phyloP scores from a whole-genome alignment of 1,140 invertebrate species.

The Tyrophagus putrescentiae region DNA sequence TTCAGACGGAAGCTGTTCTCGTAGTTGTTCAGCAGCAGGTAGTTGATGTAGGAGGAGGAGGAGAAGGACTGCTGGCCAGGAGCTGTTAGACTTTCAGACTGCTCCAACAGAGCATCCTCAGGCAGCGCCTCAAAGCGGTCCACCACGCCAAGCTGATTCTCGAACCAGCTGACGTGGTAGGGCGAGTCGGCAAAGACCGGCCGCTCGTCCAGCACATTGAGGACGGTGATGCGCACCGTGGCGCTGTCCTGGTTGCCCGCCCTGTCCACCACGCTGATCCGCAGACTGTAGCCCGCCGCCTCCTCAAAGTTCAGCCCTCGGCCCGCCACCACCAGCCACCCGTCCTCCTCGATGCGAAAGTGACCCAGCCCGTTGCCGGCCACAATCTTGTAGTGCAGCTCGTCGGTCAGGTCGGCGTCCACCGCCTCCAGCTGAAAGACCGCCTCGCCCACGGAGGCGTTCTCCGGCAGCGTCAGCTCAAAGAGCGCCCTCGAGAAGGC shows the following conservation, averaged over 20 bases:
- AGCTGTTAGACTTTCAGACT: neutral
- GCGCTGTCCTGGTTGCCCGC: conserved; percentile 46
- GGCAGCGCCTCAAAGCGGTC: neutral
- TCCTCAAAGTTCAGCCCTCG: conserved; percentile 7
- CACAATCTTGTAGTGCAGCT: conserved; percentile 65
- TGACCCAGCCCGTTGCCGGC: conserved; percentile 57
- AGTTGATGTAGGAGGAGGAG: conserved; percentile 67
- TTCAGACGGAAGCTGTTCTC: conserved; percentile 65
- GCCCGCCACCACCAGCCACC: neutral
- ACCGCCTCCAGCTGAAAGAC: conserved; percentile 69
- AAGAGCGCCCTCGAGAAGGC: conserved; percentile 75
- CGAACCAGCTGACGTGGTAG: conserved; percentile 78
- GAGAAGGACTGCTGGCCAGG: neutral
- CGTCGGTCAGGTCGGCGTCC: conserved; percentile 50
- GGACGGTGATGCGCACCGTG: conserved; percentile 45
- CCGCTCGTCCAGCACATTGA: conserved; percentile 86
- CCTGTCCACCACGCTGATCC: conserved; percentile 12
- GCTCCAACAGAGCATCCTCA: too few species aligned
- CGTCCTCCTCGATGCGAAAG: conserved; percentile 16
- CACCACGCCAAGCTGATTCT: conserved; percentile 33
- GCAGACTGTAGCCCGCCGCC: neutral
- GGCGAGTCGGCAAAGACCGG: conserved; percentile 79
- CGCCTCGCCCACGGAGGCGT: conserved; percentile 77
- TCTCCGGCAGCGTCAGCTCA: conserved; percentile 69
- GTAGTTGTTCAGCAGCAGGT: conserved; percentile 80